These are phyloP conservation scores for Chrysolina americana DNA, from an alignment of 2,888 invertebrate species.

Conservation along the genomic window DNA sequence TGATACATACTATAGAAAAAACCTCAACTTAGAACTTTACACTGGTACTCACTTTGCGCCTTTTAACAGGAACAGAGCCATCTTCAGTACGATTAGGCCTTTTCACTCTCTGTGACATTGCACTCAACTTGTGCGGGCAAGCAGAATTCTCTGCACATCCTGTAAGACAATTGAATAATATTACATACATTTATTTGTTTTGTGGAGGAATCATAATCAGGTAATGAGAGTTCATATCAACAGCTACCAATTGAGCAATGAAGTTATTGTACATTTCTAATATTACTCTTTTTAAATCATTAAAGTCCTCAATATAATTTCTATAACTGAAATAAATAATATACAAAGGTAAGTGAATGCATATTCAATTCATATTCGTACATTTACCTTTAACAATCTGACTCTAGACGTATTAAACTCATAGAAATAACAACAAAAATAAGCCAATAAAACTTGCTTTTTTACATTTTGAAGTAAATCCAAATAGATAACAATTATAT, in stretches of 20 bases:
- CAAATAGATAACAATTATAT: slow-evolving; percentile 45
- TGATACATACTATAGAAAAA: too few species aligned
- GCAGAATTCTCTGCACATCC: slow-evolving; percentile 64
- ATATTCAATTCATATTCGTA: background rate
- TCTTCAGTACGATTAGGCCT: slow-evolving; percentile 81
- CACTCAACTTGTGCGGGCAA: slow-evolving; percentile 67
- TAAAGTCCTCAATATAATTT: too few species aligned
- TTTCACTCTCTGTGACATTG: slow-evolving; percentile 85
- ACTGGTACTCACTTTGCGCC: slow-evolving; percentile 78
- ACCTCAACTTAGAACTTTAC: background rate
- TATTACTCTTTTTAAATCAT: too few species aligned
- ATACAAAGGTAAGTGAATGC: too few species aligned
- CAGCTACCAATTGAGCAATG: too few species aligned
- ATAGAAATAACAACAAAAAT: background rate
- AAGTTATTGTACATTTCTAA: too few species aligned
- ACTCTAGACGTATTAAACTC: too few species aligned
- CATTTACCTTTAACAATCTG: background rate
- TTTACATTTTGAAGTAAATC: background rate
- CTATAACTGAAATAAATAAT: too few species aligned
- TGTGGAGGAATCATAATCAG: background rate
- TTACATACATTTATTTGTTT: background rate
- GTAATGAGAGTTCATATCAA: too few species aligned
- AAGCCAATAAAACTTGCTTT: background rate
- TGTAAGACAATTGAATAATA: slow-evolving; percentile 53
- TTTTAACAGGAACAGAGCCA: slow-evolving; percentile 80